Percentiles rank a stretch among this genome's conserved stretches.
phyloP scores from a whole-genome alignment of 2,888 invertebrate genomes.

The Dolichopus griseipennis region DNA sequence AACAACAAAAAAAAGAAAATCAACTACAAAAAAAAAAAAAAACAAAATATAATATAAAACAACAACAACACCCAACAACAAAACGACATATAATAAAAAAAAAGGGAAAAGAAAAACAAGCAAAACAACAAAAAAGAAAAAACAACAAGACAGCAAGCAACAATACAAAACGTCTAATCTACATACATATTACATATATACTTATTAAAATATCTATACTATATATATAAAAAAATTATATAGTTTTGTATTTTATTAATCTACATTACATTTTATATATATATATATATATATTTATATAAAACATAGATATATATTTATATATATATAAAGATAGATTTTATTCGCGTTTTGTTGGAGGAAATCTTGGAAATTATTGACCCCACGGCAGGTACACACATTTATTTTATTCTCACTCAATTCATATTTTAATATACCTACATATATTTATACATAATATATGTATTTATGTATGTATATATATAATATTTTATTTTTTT shows the following conservation, averaged over 20 bases:
- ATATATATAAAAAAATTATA: neutral
- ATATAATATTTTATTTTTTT: too few relatives aligned
- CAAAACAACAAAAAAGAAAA: slow-evolving; percentile 3
- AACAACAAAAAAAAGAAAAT: too few relatives aligned
- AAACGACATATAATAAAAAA: slow-evolving; percentile 14
- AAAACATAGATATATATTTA: too few relatives aligned
- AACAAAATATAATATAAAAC: too few relatives aligned
- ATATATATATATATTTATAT: too few relatives aligned
- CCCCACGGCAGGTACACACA: slow-evolving; percentile 23
- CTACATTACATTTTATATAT: too few relatives aligned
- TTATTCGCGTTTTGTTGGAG: slow-evolving; percentile 22
- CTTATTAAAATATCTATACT: too few relatives aligned
- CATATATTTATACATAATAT: neutral
- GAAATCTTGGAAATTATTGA: slow-evolving; percentile 28
- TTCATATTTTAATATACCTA: slow-evolving; percentile 8
- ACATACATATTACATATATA: too few relatives aligned
- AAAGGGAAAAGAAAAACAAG: neutral
- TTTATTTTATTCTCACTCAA: slow-evolving; percentile 17
- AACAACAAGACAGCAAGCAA: neutral
- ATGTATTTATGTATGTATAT: neutral
- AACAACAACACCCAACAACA: slow-evolving; percentile 16
- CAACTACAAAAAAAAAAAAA: too few relatives aligned
- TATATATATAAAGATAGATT: neutral
- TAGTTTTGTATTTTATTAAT: too few relatives aligned
- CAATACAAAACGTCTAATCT: too few relatives aligned